Evolutionary conservation across 1,140 invertebrate genomes (phyloP), one percentile per base, ranked within the genome.

Genomic region (Lasaia peninsularis): DNA sequence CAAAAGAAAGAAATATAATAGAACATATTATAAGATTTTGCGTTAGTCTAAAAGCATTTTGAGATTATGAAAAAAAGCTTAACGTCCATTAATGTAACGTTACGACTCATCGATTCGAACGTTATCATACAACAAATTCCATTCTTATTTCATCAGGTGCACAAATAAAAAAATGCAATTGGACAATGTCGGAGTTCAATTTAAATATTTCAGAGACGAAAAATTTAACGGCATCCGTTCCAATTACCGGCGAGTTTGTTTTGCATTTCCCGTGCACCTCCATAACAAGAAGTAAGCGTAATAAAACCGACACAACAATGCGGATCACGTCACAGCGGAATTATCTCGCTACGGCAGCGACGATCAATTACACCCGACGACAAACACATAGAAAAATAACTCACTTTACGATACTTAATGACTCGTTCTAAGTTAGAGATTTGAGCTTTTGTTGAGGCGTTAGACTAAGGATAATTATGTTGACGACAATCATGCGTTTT

Each of bases 331-430:
- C 80, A 86, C 69, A 50, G 34, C 60, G 65, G 80, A 79, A 80
- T 83, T 84, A 86, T 83, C 83, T 81, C 77, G 73, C 73, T 63
- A 71, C 75, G 74, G 70, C 75, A 73, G 74, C 67, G 71, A 75
- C 82, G 76, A 86, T 86, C 79, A 84, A 81, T 86, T 80, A 83
- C 77, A 73, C 68, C n/a, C 76, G 75, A 75, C 80, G 74, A 84
- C 75, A 69, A 68, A 52, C 76, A 73, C 71, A 74, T 73, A 72
- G 73, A 74, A 83, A 81, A 80, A 73, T 65, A 73, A 63, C 60
- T 14, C 12, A 31, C 28, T 59, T 53, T 59, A 62, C 11, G 49
- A 7, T 21, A 21, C 14, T 40, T 9, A 10, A 40, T 14, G n/a
- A 12, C 14, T 40, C 24, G 24, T 1, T 28, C 4, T 28, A 28